Base-by-base conservation (phyloP, 2,113 vertebrate genomes). In the Saimiri boliviensis region DNA sequence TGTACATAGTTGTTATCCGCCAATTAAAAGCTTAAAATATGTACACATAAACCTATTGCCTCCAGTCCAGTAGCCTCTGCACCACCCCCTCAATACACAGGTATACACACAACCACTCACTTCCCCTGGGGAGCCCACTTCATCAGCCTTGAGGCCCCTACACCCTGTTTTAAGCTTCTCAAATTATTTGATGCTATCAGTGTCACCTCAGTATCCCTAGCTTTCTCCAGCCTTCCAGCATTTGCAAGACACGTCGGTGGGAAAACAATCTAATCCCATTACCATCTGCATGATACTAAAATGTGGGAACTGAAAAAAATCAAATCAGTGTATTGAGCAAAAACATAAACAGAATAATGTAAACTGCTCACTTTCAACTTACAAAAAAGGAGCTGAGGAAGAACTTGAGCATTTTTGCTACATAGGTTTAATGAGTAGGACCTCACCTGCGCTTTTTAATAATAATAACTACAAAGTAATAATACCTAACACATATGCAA, bases 221-320 rank as follows among this genome's bases (percentile, higher is more conserved):
- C 19, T 81, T 91, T 94, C 32, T 3, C 23, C 81, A 88, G 40
- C 19, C 47, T 95, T 86, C 54, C 66, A 96, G 74, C 27, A 70
- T 86, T 74, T 93, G 42, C 21, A 90, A 60, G 76, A 92, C n/a
- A 96, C 42, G 74, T 95, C 37, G 4, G 32, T 80, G 52, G 37
- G 68, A 90, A 97, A 89, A 73, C 58, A 84, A 91, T 89, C 45
- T 87, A 82, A 97, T 60, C 93, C 73, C 37, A 82, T 68, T 81
- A 85, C 21, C 45, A 79, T 84, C 21, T 87, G 10, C 35, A 89
- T 93, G 54, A 92, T 83, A 92, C 37, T 86, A 88, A 96, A 94
- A 94, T 77, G 58, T 74, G 37, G 32, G 54, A 92, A 89, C 40
- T 95, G 71, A 56, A 93, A 94, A 88, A 92, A 89, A n/a, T 37